Evolutionary conservation across 2,888 invertebrate genomes (phyloP), one percentile per base, ranked within the genome.

Genomic region (Hipparchia semele): DNA sequence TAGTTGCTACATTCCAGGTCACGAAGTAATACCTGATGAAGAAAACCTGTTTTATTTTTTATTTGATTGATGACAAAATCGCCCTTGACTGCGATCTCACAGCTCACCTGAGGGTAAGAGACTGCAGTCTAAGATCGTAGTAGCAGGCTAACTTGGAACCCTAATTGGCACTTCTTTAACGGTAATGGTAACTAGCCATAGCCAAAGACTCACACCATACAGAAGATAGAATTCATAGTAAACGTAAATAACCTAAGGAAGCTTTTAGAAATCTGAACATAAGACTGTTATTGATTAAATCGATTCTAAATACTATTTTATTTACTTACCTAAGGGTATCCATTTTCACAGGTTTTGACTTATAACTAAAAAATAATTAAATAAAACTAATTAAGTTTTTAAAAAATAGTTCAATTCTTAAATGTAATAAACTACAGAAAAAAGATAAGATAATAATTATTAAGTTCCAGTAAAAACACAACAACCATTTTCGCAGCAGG

Each of bases 1-100:
- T 96, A 0, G 97, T 97, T 56, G 97, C 98, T 70, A 99, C 98
- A 94, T 99, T 99, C 96, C 98, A 99, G 60, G 98, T 98, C 62
- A 96, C 96, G 81, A 98, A 95, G 88, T 97, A 97, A 78, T 98
- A 92, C 85, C 97, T 97, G 88, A 56, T 92, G 90, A 75, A 73
- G 72, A 75, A 71, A 61, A 59, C 71, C 13, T 54, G 56, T 54
- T 13, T 75, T 66, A 23, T 23, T 23, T 23, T 23, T 23, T 23
- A 23, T 23, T 23, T 23, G 23, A 23, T 23, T 39, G 39, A 39
- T 39, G 3, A 39, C 39, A 39, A 1, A 39, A 39, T 39, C 0
- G 39, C 39, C 39, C 5, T 2, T 39, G 39, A 39, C 39, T 39
- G 39, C 5, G 39, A 39, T 39, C 2, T 39, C 39, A 39, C 5